Evolutionary conservation across 2,797 vertebrate species (phyloP).

Genomic region (Thaleichthys pacificus): DNA sequence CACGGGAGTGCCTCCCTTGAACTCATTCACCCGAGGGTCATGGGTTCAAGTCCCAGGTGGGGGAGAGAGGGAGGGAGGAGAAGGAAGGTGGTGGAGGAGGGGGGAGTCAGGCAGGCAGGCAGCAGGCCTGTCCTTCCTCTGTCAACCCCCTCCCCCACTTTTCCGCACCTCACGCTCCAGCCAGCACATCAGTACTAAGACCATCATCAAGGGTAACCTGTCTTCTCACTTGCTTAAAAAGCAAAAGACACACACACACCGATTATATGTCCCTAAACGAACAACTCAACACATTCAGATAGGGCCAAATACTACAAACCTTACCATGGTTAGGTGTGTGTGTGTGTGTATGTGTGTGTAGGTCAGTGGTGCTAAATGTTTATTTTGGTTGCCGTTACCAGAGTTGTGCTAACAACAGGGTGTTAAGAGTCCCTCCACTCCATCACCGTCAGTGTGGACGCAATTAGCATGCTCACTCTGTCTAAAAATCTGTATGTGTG

Average conservation of each 20-base stretch:
- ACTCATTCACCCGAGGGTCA: constrained; percentile 76
- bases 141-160: constrained; percentile 30
- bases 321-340: not conserved
- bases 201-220: constrained; percentile 28
- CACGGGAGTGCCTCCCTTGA: constrained; percentile 67
- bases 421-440: not conserved
- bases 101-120: constrained; percentile 14
- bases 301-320: not conserved
- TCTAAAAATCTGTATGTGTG: not conserved
- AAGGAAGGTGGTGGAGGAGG: constrained; percentile 20
- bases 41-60: constrained; percentile 77
- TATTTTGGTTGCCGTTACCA: constrained; percentile 8
- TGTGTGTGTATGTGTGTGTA: constrained; percentile 3
- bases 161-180: constrained; percentile 36
- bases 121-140: constrained; percentile 33
- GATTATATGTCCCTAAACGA: not conserved
- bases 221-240: constrained; percentile 34
- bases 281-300: not conserved
- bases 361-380: constrained; percentile 6
- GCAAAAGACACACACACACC: not conserved
- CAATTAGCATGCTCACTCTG: not conserved
- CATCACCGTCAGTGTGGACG: not conserved
- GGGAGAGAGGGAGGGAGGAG: constrained; percentile 44
- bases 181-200: constrained; percentile 34
- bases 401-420: constrained; percentile 12